phyloP scores from a whole-genome alignment of 1,140 invertebrate genomes.

The Eueides isabella region DNA sequence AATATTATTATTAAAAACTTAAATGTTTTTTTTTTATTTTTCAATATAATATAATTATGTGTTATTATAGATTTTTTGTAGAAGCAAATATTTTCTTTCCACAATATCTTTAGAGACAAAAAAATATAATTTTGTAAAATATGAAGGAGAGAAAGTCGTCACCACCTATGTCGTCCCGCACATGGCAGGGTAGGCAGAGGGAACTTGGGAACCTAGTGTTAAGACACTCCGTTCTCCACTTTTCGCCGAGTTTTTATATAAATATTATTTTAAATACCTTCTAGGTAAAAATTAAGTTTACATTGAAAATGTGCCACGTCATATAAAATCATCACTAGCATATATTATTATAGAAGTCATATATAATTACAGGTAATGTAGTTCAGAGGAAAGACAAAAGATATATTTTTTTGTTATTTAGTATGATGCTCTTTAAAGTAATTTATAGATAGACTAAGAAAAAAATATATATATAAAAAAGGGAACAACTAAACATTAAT shows the following conservation, averaged over 20 bases:
- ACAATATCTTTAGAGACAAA: too few species aligned
- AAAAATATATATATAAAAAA: neutral
- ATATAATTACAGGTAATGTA: neutral
- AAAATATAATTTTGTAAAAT: too few species aligned
- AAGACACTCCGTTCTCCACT: too few species aligned
- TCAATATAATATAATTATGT: neutral
- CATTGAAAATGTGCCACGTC: neutral
- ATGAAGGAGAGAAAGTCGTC: too few species aligned
- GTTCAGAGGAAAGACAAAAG: slow-evolving; percentile 2
- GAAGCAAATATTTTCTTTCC: too few species aligned
- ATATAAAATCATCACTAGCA: neutral
- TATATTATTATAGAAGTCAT: neutral
- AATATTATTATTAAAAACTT: neutral
- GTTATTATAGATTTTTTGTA: too few species aligned
- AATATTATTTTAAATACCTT: slow-evolving; percentile 8
- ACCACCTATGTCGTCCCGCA: too few species aligned
- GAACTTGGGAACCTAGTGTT: too few species aligned
- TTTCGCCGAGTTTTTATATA: neutral
- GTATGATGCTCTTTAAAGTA: too few species aligned
- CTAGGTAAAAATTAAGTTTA: neutral
- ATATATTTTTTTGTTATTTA: too few species aligned
- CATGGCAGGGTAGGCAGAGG: too few species aligned
- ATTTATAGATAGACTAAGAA: too few species aligned
- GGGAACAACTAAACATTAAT: neutral
- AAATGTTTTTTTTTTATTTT: neutral